Conservation (phyloP, 2,113 vertebrate genomes). For the Cercocebus atys region DNA sequence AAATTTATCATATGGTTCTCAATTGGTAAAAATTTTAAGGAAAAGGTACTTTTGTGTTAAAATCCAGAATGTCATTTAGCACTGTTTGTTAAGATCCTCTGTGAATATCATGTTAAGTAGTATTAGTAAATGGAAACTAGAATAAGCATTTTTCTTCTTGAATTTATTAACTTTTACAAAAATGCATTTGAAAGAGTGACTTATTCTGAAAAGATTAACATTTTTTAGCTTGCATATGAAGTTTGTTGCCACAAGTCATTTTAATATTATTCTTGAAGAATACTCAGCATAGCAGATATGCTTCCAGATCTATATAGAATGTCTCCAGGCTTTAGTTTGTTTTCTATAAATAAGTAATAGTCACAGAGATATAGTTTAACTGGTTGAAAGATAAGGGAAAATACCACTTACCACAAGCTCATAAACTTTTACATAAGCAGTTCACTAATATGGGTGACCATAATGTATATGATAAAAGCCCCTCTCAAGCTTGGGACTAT, state of each 20-base stretch:
- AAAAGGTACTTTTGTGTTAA: neutral
- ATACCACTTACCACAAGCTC: neutral
- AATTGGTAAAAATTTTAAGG: slow-evolving; percentile 12
- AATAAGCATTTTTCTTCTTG: neutral
- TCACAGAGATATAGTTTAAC: neutral
- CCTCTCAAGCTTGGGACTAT: neutral
- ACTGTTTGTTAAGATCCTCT: neutral
- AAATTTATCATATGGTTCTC: slow-evolving; percentile 13
- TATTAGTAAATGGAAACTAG: neutral
- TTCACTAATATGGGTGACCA: neutral
- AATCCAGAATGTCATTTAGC: neutral
- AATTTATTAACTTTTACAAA: slow-evolving; percentile 48
- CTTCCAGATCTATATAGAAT: neutral
- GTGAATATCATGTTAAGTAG: neutral
- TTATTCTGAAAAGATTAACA: slow-evolving; percentile 1
- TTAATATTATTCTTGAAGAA: slow-evolving; percentile 38
- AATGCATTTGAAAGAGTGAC: neutral
- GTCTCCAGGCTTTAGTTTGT: neutral
- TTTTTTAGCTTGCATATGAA: neutral
- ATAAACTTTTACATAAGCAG: neutral
- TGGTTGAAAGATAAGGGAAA: neutral
- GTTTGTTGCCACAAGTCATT: neutral
- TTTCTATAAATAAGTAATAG: neutral
- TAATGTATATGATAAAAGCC: neutral
- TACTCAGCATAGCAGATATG: neutral